Evolutionary conservation across 2,797 vertebrate genomes (phyloP).

Genomic region (Pangasius larnaudii): DNA sequence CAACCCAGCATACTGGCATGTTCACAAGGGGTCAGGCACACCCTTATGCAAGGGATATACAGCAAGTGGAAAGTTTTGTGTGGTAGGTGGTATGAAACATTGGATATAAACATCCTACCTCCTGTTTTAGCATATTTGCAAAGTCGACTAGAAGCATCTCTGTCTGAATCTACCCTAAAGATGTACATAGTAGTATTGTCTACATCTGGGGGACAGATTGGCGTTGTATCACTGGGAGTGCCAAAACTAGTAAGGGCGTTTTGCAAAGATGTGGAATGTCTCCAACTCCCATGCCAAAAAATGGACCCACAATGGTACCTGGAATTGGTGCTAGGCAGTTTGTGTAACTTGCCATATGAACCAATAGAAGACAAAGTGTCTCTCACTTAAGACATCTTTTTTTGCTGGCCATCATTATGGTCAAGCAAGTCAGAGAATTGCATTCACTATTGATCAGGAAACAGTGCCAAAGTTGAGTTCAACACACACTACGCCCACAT

Average conservation of each 20-base stretch:
- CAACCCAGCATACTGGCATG: background rate
- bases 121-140: background rate
- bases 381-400: background rate
- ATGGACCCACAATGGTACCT: background rate
- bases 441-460: background rate
- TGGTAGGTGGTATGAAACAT: background rate
- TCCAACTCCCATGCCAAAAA: background rate
- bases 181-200: background rate
- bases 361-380: background rate
- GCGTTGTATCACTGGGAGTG: background rate
- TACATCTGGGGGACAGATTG: too few relatives aligned
- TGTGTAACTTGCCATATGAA: background rate
- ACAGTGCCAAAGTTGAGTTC: background rate
- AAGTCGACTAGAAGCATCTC: background rate
- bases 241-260: background rate
- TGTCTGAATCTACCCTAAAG: background rate
- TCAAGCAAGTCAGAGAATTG: too few relatives aligned
- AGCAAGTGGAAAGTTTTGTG: background rate
- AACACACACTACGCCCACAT: background rate
- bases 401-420: background rate
- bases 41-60: background rate
- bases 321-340: background rate
- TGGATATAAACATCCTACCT: background rate
- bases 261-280: background rate
- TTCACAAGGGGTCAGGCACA: background rate